Evolutionary conservation across 2,888 invertebrate genomes (phyloP).

Genomic region (Allacma fusca): DNA sequence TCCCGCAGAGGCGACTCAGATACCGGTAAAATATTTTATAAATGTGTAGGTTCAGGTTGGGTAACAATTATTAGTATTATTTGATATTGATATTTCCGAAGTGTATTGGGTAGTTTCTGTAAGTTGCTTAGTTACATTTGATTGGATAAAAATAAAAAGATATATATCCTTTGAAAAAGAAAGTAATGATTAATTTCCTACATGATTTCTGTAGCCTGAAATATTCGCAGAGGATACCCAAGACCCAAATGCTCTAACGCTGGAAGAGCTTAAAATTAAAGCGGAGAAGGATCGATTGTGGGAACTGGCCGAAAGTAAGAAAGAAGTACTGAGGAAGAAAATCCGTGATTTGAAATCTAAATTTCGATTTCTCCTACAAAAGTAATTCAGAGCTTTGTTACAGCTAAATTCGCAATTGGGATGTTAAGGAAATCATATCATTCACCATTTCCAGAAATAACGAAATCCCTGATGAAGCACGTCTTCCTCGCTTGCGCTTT

Average conservation of each 20-base stretch:
- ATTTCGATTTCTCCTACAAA: conserved; percentile 51
- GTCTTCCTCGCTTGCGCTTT: conserved; percentile 70
- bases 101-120: no score
- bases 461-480: conserved; percentile 70
- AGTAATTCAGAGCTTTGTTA: conserved; percentile 31
- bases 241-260: conserved; percentile 63
- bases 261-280: conserved; percentile 77
- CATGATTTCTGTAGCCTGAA: not conserved
- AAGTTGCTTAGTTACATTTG: no score
- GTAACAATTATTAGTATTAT: no score
- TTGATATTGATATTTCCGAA: no score
- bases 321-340: conserved; percentile 66
- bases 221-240: conserved; percentile 62
- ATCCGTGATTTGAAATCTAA: conserved; percentile 64
- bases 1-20: not conserved
- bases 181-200: no score
- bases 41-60: no score
- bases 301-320: conserved; percentile 72
- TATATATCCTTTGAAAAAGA: not conserved
- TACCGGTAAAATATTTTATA: not conserved
- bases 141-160: no score
- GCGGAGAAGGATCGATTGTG: conserved; percentile 73
- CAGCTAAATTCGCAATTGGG: not conserved
- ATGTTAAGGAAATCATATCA: not conserved
- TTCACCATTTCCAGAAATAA: conserved; percentile 67